Conservation (phyloP, 2,888 invertebrate species). For the Drosophila anceps region DNA sequence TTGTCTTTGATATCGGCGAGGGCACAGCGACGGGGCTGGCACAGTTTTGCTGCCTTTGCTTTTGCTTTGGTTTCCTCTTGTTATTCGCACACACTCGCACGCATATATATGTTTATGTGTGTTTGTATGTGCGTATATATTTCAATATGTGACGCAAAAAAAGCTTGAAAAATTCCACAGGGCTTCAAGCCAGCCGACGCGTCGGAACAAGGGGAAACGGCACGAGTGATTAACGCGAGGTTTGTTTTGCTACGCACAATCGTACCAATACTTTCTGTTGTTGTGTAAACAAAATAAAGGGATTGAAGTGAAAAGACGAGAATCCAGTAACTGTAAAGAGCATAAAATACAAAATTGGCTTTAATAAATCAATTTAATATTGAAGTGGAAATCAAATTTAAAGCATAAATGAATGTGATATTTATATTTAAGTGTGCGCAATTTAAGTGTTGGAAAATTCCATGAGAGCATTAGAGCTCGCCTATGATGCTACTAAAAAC, state of each 20-base stretch:
- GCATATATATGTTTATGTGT: conserved; percentile 1
- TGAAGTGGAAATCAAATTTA: background rate
- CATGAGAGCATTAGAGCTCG: background rate
- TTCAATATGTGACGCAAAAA: conserved; percentile 75
- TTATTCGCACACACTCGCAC: conserved; percentile 21
- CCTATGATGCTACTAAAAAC: conserved; percentile 4
- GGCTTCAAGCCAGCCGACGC: conserved; percentile 3
- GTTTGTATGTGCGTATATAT: conserved; percentile 29
- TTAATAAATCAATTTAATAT: background rate
- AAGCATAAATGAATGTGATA: background rate
- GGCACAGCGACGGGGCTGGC: conserved; percentile 37
- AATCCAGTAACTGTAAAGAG: conserved; percentile 38
- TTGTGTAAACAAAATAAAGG: conserved; percentile 21
- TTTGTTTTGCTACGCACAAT: conserved; percentile 71
- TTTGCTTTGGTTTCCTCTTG: conserved; percentile 18
- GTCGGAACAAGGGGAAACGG: conserved; percentile 16
- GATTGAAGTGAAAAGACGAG: conserved; percentile 14
- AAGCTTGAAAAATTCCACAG: conserved; percentile 65
- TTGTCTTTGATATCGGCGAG: conserved; percentile 56
- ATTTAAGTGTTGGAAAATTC: conserved; percentile 9
- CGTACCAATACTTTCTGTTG: conserved; percentile 31
- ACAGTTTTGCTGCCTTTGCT: conserved; percentile 47
- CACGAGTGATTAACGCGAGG: conserved; percentile 35
- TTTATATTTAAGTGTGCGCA: no score
- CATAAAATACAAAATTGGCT: background rate